phyloP scores from a whole-genome alignment of 1,140 invertebrate species.

The Conus ventricosus region DNA sequence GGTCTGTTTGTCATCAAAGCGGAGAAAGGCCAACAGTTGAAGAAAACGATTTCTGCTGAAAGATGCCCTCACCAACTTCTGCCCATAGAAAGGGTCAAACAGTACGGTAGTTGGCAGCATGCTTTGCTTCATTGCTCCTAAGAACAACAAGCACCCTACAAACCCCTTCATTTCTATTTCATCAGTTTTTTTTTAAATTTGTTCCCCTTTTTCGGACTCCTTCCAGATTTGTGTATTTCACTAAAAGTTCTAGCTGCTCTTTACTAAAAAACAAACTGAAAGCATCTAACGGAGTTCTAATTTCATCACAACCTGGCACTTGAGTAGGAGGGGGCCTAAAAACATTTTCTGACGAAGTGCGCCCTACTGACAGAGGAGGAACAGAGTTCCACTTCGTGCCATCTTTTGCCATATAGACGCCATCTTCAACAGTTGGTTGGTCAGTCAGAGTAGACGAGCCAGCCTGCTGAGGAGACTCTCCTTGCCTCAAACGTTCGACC shows the following conservation, averaged over 20 bases:
- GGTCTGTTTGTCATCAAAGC: conserved; percentile 59
- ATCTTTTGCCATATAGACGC: neutral
- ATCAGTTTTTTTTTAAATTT: neutral
- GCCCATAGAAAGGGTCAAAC: neutral
- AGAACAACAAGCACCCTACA: neutral
- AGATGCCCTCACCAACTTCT: conserved; percentile 35
- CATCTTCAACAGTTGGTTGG: no score
- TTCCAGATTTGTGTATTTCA: neutral
- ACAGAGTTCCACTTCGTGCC: neutral
- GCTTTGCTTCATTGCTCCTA: neutral
- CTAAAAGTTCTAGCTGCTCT: neutral
- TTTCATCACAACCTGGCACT: neutral
- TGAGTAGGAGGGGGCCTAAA: neutral
- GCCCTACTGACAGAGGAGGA: neutral
- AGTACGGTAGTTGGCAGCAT: neutral
- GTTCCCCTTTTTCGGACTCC: neutral
- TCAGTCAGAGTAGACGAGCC: no score
- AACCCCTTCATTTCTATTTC: conserved; percentile 6
- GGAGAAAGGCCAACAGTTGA: conserved; percentile 29
- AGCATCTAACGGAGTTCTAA: neutral
- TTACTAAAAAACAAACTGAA: neutral
- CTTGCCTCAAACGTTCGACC: no score
- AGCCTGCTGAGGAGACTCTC: no score
- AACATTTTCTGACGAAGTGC: neutral
- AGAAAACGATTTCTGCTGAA: conserved; percentile 44